Evolutionary conservation across 2,888 invertebrate species (phyloP).

Genomic region (Molanna angustata): DNA sequence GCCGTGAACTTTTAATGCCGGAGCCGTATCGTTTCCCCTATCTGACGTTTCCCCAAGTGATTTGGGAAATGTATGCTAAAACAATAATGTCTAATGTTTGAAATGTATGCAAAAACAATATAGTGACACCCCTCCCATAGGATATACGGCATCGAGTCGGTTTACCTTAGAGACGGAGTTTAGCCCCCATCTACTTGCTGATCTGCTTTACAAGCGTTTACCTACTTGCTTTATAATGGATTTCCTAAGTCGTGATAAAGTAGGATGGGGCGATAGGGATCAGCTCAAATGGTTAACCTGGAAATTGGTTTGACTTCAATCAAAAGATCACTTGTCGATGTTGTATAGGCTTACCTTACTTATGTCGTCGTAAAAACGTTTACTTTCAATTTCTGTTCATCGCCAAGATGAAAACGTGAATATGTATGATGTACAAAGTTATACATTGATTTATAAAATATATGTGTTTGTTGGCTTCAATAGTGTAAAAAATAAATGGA

Average conservation of each 20-base stretch:
- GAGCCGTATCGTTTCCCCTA: constrained; percentile 5
- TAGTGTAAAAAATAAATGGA: too few species aligned
- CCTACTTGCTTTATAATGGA: constrained; percentile 30
- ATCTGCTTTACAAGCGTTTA: constrained; percentile 31
- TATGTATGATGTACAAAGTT: too few species aligned
- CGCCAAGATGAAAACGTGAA: too few species aligned
- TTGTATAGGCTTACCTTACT: too few species aligned
- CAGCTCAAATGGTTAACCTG: constrained; percentile 8
- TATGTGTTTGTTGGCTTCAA: too few species aligned
- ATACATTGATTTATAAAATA: too few species aligned
- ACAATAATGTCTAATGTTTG: constrained; percentile 34
- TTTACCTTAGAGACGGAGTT: constrained; percentile 26
- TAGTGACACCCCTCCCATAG: constrained; percentile 24
- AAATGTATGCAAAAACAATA: constrained; percentile 34
- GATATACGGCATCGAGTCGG: constrained; percentile 18
- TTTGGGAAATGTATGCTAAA: constrained; percentile 31
- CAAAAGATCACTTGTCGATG: too few species aligned
- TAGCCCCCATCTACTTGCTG: constrained; percentile 18
- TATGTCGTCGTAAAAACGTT: too few species aligned
- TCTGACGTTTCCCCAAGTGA: constrained; percentile 12
- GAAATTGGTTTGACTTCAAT: constrained; percentile 13
- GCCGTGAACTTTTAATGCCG: constrained; percentile 15
- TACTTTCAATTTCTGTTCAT: too few species aligned
- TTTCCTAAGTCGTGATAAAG: constrained; percentile 18
- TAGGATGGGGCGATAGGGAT: constrained; percentile 12